Conservation (phyloP, 2,888 invertebrate species). For the Lamproptera curius region DNA sequence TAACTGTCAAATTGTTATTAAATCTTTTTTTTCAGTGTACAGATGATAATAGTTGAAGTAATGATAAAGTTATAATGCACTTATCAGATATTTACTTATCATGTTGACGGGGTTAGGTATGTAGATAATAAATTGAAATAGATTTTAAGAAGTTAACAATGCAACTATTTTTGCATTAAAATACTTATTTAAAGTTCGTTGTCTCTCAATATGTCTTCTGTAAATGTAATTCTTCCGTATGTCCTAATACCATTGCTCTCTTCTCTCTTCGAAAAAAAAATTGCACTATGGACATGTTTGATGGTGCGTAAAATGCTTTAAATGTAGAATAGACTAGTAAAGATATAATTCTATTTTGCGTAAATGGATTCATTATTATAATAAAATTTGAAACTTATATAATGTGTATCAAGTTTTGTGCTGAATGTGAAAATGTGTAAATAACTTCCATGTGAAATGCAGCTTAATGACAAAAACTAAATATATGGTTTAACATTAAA, state of each 20-base stretch:
- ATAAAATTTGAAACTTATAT: constrained; percentile 3
- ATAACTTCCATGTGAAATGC: constrained; percentile 11
- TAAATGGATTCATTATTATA: constrained; percentile 4
- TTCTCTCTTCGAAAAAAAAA: constrained; percentile 8
- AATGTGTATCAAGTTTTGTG: neutral
- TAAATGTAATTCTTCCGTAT: constrained; percentile 2
- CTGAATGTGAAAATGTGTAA: constrained; percentile 2
- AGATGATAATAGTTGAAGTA: too few relatives aligned
- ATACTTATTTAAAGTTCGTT: too few relatives aligned
- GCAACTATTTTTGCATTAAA: too few relatives aligned
- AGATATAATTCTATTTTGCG: constrained; percentile 13
- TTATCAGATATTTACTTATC: too few relatives aligned
- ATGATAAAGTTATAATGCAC: too few relatives aligned
- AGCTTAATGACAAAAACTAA: neutral
- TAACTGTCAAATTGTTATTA: too few relatives aligned
- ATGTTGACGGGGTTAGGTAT: too few relatives aligned
- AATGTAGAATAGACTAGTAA: constrained; percentile 19
- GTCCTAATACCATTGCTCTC: constrained; percentile 15
- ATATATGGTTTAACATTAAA: neutral
- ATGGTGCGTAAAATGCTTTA: constrained; percentile 27
- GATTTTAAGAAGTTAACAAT: too few relatives aligned
- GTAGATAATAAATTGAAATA: too few relatives aligned
- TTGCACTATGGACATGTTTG: constrained; percentile 19
- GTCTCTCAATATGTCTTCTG: too few relatives aligned
- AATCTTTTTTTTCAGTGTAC: too few relatives aligned